These are phyloP conservation scores for Calonectris borealis DNA, from an alignment of 2,113 vertebrate species.

Conservation along the genomic window DNA sequence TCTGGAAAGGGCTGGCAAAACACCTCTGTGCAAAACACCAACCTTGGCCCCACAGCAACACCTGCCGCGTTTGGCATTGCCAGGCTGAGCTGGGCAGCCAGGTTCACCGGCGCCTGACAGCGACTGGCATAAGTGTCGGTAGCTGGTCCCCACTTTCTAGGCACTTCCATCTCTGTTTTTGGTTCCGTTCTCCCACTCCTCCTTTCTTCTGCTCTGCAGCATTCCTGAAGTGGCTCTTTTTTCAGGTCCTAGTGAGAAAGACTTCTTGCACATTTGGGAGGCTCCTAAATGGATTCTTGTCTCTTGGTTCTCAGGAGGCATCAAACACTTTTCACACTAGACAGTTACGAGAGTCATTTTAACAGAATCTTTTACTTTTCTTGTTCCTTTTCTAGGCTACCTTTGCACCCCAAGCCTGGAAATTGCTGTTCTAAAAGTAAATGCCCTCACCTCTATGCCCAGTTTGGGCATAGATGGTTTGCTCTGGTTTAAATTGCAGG, in stretches of 20 bases:
- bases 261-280: not conserved
- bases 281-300: not conserved
- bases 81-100: not conserved
- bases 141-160: not conserved
- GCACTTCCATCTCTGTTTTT: not conserved
- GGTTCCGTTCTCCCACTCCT: rapidly evolving
- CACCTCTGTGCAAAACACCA: not conserved
- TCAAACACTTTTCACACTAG: not conserved
- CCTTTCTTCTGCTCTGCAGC: not conserved
- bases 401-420: not conserved
- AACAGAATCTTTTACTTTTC: not conserved
- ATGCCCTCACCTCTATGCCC: not conserved
- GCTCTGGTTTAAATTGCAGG: not conserved
- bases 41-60: not conserved
- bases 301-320: not conserved
- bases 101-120: rapidly evolving
- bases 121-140: rapidly evolving
- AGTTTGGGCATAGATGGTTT: not conserved
- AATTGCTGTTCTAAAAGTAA: not conserved
- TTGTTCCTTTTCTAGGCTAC: not conserved
- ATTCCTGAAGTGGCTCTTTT: not conserved
- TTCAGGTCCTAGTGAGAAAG: not conserved
- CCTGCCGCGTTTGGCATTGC: too few species aligned
- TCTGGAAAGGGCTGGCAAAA: not conserved
- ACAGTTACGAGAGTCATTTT: not conserved